Percentiles rank a stretch among this genome's conserved stretches.
These are phyloP conservation scores for Pica pica DNA, from an alignment of 2,113 vertebrate species.

Conservation along the genomic window DNA sequence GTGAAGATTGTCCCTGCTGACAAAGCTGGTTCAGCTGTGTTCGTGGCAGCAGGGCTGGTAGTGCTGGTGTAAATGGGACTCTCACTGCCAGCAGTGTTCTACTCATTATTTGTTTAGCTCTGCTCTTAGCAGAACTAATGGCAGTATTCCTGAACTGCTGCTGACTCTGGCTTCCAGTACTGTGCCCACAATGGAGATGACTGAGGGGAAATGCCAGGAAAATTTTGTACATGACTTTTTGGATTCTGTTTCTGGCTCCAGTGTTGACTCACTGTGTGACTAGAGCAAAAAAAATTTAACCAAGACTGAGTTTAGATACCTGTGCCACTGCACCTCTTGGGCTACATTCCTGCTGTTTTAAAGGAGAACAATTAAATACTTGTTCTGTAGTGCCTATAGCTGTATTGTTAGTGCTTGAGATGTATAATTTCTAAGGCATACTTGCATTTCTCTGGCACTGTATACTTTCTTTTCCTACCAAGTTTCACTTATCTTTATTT, in stretches of 20 bases:
- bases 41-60: background rate
- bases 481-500: background rate
- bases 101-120: background rate
- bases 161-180: slow-evolving; percentile 6
- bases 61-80: background rate
- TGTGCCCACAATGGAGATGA: slow-evolving; percentile 1
- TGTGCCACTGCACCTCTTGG: background rate
- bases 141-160: slow-evolving; percentile 23
- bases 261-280: slow-evolving; percentile 15
- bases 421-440: background rate
- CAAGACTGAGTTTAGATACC: background rate
- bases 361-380: background rate
- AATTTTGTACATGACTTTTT: slow-evolving; percentile 43
- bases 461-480: background rate
- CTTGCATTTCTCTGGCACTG: background rate
- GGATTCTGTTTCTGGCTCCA: slow-evolving; percentile 29
- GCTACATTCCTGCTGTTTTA: background rate
- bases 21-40: background rate
- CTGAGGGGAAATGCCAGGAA: slow-evolving; percentile 43
- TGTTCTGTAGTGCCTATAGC: background rate
- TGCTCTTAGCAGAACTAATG: background rate
- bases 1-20: background rate
- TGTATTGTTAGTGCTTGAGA: background rate
- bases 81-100: background rate
- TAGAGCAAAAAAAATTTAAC: background rate